phyloP scores from a whole-genome alignment of 2,888 invertebrate genomes.

The Melipona beecheii region DNA sequence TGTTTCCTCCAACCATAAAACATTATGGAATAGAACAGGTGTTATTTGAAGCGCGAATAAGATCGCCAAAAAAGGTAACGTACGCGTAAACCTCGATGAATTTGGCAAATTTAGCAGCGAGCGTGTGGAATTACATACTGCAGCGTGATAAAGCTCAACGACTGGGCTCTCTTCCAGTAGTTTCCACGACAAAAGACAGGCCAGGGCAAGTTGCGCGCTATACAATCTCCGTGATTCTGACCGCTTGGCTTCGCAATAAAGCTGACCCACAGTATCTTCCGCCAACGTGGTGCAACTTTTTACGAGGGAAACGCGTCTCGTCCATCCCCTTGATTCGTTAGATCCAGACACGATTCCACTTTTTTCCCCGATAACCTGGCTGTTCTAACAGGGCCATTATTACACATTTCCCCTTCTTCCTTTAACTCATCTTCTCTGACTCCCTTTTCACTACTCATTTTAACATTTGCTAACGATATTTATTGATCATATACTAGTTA shows the following conservation, averaged over 20 bases:
- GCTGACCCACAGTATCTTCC: slow-evolving; percentile 29
- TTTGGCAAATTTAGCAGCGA: slow-evolving; percentile 15
- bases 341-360: slow-evolving; percentile 1
- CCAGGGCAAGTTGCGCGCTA: slow-evolving; percentile 26
- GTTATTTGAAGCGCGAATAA: background rate
- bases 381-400: background rate
- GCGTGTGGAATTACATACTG: slow-evolving; percentile 18
- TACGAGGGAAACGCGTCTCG: slow-evolving; percentile 28
- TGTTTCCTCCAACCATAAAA: background rate
- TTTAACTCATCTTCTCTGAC: too few relatives aligned
- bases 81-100: background rate
- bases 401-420: too few relatives aligned
- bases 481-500: too few relatives aligned
- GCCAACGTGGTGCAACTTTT: slow-evolving; percentile 42
- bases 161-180: slow-evolving; percentile 44
- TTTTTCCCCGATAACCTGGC: background rate
- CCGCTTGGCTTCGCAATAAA: slow-evolving; percentile 47
- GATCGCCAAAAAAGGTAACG: background rate
- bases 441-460: background rate
- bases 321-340: slow-evolving; percentile 9
- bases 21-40: too few relatives aligned
- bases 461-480: too few relatives aligned
- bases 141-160: slow-evolving; percentile 35
- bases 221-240: slow-evolving; percentile 42
- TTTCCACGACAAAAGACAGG: slow-evolving; percentile 43